Base-by-base conservation (phyloP, 2,888 invertebrate species). In the Hipparchia semele region DNA sequence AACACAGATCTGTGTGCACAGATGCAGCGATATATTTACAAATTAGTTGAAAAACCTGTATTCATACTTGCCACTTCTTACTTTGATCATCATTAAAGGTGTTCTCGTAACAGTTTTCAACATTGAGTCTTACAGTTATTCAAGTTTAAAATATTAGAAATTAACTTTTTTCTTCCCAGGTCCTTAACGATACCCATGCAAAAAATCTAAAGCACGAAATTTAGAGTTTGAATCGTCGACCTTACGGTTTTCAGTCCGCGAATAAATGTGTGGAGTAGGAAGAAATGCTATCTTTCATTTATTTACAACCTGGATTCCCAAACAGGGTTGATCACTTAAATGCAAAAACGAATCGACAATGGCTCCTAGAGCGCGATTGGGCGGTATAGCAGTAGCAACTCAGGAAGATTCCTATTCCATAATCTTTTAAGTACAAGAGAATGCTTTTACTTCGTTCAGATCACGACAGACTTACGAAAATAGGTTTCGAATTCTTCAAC, bases 361-460 rank as follows among this genome's bases (percentile, higher is more conserved):
- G 4, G 60, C 60, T 60, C 33, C 12, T 33, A 45, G 23, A 23
- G 60, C 60, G 39, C 49, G 13, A 46, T 62, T 49, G 49, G 8
- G 13, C 49, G 46, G 46, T 9, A 62, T 49, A 61, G 33, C 58
- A 59, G 58, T 59, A 59, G 39, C 39, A 49, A 49, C 8, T 49
- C 8, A 49, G 49, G n/a, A 45, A 62, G 62, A 46, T 62, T 7
- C 49, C 49, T 49, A 62, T 62, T 62, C 62, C 49, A 46, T 8
- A 62, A 62, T 46, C 62, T 61, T 61, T 45, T 62, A 62, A 46
- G 46, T 62, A 62, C 62, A 62, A 62, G 46, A 7, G 62, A 62
- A 62, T 49, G 62, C 62, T 62, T 62, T 62, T 62, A 62, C 62
- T 62, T 62, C 46, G 49, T 46, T 13, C 62, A 45, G 60, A 61